Evolutionary conservation across 2,888 invertebrate species (phyloP).

Genomic region (Acleris emargana): DNA sequence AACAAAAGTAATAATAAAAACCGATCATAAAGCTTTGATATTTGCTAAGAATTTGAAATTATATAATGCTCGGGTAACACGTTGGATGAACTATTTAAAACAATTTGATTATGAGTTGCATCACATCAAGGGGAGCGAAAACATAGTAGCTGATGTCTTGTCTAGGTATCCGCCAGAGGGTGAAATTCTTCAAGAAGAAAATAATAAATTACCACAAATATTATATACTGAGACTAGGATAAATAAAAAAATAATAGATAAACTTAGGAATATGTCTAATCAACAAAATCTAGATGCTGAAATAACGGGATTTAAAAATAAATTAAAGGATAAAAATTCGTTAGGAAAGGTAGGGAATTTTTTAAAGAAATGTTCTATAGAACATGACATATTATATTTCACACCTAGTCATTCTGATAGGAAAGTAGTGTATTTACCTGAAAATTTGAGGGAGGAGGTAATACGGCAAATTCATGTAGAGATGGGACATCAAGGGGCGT

Average conservation of each 20-base stretch:
- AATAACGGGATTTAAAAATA: too few species aligned
- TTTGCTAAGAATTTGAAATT: slow-evolving; percentile 39
- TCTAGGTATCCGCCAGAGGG: slow-evolving; percentile 37
- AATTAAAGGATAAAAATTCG: background rate
- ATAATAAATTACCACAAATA: slow-evolving; percentile 28
- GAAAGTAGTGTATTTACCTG: slow-evolving; percentile 32
- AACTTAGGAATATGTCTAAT: too few species aligned
- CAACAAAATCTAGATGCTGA: too few species aligned
- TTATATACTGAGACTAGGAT: slow-evolving; percentile 21
- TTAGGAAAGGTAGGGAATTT: background rate
- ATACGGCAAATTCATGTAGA: slow-evolving; percentile 38
- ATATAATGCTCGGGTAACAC: slow-evolving; percentile 39
- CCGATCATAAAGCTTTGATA: too few species aligned
- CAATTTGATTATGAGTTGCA: slow-evolving; percentile 41
- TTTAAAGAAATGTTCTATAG: background rate
- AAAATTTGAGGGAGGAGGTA: slow-evolving; percentile 6
- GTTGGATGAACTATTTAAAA: slow-evolving; percentile 43
- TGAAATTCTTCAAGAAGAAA: slow-evolving; percentile 37
- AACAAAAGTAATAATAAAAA: too few species aligned
- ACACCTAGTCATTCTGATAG: too few species aligned
- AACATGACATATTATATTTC: slow-evolving; percentile 3
- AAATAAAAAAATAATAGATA: slow-evolving; percentile 14
- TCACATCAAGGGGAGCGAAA: slow-evolving; percentile 38
- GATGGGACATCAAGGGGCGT: slow-evolving; percentile 43
- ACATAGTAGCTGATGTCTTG: slow-evolving; percentile 36